These are phyloP conservation scores for Drosophila anomalata DNA, from an alignment of 2,888 invertebrate species.

Conservation along the genomic window DNA sequence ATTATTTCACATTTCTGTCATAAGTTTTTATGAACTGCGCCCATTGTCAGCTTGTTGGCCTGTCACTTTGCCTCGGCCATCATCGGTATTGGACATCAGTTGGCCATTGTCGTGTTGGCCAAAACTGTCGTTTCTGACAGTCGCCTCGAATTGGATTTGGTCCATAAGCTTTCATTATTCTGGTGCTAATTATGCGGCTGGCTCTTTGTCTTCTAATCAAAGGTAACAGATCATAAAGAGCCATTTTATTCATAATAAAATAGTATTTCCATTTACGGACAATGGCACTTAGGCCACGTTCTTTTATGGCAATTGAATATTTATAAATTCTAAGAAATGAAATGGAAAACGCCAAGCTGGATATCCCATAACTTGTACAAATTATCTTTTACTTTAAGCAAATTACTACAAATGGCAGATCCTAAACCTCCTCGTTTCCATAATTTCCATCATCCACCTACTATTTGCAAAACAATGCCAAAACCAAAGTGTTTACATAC, in stretches of 20 bases:
- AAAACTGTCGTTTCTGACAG: constrained; percentile 60
- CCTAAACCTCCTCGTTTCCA: not conserved
- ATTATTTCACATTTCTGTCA: constrained; percentile 68
- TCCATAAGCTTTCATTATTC: constrained; percentile 66
- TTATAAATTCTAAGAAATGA: constrained; percentile 12
- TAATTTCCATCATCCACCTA: constrained; percentile 22
- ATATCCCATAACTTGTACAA: constrained; percentile 11
- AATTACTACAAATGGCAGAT: constrained; percentile 13
- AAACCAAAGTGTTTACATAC: constrained; percentile 54
- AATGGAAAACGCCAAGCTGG: not conserved
- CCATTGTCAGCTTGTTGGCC: constrained; percentile 66
- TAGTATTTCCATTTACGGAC: not conserved
- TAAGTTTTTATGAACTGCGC: constrained; percentile 64
- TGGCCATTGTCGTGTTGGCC: constrained; percentile 49
- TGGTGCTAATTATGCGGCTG: constrained; percentile 68
- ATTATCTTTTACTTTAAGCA: constrained; percentile 22
- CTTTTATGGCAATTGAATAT: constrained; percentile 6
- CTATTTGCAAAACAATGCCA: constrained; percentile 37
- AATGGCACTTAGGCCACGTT: constrained; percentile 24
- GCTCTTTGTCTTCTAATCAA: constrained; percentile 36
- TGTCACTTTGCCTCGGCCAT: constrained; percentile 41
- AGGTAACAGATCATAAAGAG: constrained; percentile 32
- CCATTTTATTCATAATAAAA: constrained; percentile 42
- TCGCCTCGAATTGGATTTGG: constrained; percentile 50
- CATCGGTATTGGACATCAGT: not conserved